phyloP scores from a whole-genome alignment of 2,797 vertebrate genomes.

The Urocyon cinereoargenteus region DNA sequence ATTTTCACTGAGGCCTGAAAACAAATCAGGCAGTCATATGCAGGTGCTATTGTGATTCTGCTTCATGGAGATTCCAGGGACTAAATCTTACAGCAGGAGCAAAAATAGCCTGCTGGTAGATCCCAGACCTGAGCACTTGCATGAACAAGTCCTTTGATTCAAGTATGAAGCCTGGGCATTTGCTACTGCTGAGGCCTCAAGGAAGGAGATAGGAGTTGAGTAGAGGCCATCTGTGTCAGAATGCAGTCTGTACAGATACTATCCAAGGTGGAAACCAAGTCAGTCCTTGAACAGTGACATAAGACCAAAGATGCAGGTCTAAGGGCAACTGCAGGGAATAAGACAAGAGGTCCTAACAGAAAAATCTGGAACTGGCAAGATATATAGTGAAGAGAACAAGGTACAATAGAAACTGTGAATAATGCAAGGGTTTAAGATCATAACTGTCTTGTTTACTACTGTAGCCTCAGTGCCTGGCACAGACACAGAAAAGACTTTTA shows the following conservation, averaged over 20 bases:
- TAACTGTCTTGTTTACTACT: not conserved
- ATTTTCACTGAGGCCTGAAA: not conserved
- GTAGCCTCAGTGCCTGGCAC: not conserved
- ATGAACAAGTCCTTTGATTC: not conserved
- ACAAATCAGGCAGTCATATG: not conserved
- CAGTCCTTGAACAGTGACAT: not conserved
- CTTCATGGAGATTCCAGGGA: not conserved
- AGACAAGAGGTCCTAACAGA: not conserved
- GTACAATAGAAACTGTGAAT: not conserved
- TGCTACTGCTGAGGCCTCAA: not conserved
- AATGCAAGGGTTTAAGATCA: not conserved
- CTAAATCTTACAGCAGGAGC: not conserved
- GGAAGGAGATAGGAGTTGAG: not conserved
- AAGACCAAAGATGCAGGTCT: not conserved
- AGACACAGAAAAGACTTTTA: not conserved
- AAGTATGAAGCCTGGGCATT: not conserved
- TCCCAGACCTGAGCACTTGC: accelerated
- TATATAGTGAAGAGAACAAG: not conserved
- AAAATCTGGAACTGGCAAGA: not conserved
- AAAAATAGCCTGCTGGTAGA: not conserved
- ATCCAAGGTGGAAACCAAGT: not conserved
- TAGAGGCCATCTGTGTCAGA: not conserved
- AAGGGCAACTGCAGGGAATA: accelerated
- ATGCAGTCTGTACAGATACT: not conserved
- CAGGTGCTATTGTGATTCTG: not conserved